Base-by-base conservation (phyloP, 2,113 vertebrate genomes). In the Phylloscopus trochiloides region DNA sequence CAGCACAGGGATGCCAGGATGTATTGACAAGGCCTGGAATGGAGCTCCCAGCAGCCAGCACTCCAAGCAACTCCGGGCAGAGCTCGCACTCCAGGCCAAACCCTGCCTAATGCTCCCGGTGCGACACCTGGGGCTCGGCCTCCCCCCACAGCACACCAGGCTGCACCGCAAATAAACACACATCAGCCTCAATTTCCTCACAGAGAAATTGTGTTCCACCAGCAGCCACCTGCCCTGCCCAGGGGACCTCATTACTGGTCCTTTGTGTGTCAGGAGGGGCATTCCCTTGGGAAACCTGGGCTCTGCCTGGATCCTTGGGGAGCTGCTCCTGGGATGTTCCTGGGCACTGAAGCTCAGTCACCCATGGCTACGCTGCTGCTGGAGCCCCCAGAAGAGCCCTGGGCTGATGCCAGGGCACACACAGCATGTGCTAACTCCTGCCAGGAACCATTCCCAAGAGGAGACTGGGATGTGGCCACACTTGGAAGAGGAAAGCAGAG, bases 361-460 rank as follows among this genome's bases (percentile, higher is more conserved):
- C 43, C 55, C 26, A 2, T 6, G 8, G 65, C 55, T 20, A 29
- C 22, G 5, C 55, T 38, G 74, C 74, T 65, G 21, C 70, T 28
- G 66, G 22, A 73, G 47, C 26, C n/a, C 61, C 47, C 3, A 10
- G 31, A n/a, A 21, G 17, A 21, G 51, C 42, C 12, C 36, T 40
- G 20, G 50, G 57, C 12, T 11, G 4, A 11, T 4, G 40, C 29
- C 22, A 12, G 48, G 63, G 40, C 42, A 19, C 70, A 40, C 42
- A 19, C 70, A 40, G 74, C 1, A 0, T 8, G 2, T 50, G 21
- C 17, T 13, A 15, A 21, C 42, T 80, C 29, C 2, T 0, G 32
- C 73, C 66, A 72, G 36, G 34, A 92, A 47, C 32, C 3, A 3
- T 40, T 82, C 66, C 29, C 15, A 59, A 24, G 75, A 19, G 34